These are phyloP conservation scores for Tetramorium alpestre DNA, from an alignment of 1,140 invertebrate genomes.

Conservation along the genomic window DNA sequence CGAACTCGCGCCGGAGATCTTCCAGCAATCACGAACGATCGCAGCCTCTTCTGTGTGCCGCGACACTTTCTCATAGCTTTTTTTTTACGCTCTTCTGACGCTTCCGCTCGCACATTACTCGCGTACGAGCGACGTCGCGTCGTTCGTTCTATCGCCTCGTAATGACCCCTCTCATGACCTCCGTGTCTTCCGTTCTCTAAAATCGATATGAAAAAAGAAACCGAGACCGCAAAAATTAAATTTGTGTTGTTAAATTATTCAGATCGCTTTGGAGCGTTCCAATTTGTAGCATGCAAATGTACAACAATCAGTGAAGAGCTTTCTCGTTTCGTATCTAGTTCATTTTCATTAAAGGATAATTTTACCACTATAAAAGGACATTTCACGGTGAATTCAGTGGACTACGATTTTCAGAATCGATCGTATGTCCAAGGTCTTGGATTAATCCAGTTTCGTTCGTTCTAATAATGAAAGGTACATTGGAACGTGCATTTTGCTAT, in stretches of 20 bases:
- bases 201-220: slow-evolving; percentile 16
- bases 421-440: slow-evolving; percentile 14
- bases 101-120: slow-evolving; percentile 41
- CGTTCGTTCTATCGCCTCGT: background rate
- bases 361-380: background rate
- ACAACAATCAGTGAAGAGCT: background rate
- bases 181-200: slow-evolving; percentile 47
- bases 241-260: slow-evolving; percentile 8
- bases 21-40: background rate
- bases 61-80: slow-evolving; percentile 11
- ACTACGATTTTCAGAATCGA: slow-evolving; percentile 7
- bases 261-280: background rate
- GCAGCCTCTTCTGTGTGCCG: background rate
- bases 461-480: slow-evolving; percentile 67
- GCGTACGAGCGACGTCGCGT: slow-evolving; percentile 39
- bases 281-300: background rate
- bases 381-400: background rate
- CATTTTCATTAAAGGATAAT: slow-evolving; percentile 9
- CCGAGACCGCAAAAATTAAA: background rate
- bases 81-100: slow-evolving; percentile 46
- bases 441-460: slow-evolving; percentile 69
- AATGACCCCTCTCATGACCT: slow-evolving; percentile 49
- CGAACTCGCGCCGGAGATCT: slow-evolving; percentile 19
- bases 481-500: slow-evolving; percentile 63
- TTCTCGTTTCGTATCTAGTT: background rate